Percentiles rank a stretch among this genome's conserved stretches.
Conservation (phyloP, 2,888 invertebrate genomes). For the Limnephilus rhombicus region DNA sequence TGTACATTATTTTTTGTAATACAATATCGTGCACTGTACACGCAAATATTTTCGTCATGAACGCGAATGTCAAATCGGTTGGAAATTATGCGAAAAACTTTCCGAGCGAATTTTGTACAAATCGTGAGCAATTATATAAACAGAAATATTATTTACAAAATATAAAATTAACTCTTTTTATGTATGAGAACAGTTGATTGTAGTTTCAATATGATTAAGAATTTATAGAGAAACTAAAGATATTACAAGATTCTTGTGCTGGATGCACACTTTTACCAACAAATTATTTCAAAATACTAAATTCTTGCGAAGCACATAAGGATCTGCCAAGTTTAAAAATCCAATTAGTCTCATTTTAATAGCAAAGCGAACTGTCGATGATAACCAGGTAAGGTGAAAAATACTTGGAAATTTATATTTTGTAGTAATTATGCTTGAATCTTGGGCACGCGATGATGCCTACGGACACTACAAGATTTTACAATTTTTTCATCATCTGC, state of each 20-base stretch:
- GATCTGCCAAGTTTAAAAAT: not conserved
- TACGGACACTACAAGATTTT: not conserved
- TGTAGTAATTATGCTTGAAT: slow-evolving; percentile 13
- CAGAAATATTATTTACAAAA: not conserved
- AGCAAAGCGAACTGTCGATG: slow-evolving; percentile 7
- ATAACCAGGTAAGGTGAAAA: slow-evolving; percentile 15
- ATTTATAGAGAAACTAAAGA: not conserved
- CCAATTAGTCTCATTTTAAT: slow-evolving; percentile 5
- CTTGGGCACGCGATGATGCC: slow-evolving; percentile 26
- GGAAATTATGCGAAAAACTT: slow-evolving; percentile 16
- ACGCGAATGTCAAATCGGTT: not conserved
- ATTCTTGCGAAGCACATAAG: not conserved
- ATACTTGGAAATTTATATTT: slow-evolving; percentile 30
- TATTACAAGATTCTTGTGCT: not conserved
- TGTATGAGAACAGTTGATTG: not conserved
- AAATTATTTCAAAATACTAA: not conserved
- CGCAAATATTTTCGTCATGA: not conserved
- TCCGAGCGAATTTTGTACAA: not conserved
- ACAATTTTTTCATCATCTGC: slow-evolving; percentile 13
- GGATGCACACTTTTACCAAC: not conserved
- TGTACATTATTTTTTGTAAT: not conserved
- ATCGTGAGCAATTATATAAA: not conserved
- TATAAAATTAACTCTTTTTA: not conserved
- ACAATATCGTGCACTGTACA: not conserved
- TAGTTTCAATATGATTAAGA: not conserved